A percentile compares a stretch with the other conserved stretches of the same genome.
These are phyloP conservation scores for Telenomus remus DNA, from an alignment of 1,140 invertebrate genomes.

Conservation along the genomic window DNA sequence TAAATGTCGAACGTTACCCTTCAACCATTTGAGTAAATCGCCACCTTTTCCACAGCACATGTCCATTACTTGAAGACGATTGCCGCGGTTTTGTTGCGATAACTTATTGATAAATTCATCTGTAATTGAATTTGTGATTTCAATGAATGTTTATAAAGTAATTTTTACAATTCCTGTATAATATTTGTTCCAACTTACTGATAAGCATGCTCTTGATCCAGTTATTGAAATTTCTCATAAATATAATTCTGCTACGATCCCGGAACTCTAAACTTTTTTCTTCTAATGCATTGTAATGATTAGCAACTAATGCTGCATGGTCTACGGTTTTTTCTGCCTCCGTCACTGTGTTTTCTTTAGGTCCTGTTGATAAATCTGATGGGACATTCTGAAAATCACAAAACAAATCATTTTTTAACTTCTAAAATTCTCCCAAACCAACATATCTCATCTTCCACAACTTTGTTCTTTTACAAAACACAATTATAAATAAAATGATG, in stretches of 20 bases:
- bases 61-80: conserved; percentile 80
- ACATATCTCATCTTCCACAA: no score
- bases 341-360: conserved; percentile 14
- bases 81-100: conserved; percentile 78
- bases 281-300: conserved; percentile 89
- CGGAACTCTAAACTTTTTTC: conserved; percentile 88
- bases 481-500: no score
- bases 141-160: no score
- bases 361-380: conserved; percentile 59
- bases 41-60: conserved; percentile 97
- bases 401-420: conserved; percentile 11
- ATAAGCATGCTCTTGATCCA: conserved; percentile 98
- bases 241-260: conserved; percentile 91
- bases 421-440: no score
- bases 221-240: conserved; percentile 98
- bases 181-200: conserved; percentile 73
- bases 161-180: no score
- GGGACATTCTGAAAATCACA: conserved; percentile 53
- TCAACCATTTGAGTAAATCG: conserved; percentile 96
- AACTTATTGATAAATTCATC: conserved; percentile 81
- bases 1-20: conserved; percentile 87
- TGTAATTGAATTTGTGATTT: conserved; percentile 50
- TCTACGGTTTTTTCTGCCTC: conserved; percentile 47
- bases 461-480: no score
- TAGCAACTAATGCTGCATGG: conserved; percentile 82